Evolutionary conservation across 2,113 vertebrate genomes (phyloP).

Genomic region (Tachycineta bicolor): DNA sequence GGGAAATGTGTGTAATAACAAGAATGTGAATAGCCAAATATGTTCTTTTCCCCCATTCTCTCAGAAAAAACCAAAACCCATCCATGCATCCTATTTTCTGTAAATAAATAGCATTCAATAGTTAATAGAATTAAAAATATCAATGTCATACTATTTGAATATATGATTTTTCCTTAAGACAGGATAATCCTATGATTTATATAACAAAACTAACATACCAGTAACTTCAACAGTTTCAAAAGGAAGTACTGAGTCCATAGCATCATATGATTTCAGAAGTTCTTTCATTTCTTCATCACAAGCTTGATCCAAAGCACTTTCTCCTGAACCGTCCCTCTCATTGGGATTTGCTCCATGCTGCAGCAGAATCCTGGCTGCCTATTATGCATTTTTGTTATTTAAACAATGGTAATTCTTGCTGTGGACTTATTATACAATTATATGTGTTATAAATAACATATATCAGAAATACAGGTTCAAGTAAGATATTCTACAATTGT

Average conservation of each 20-base stretch:
- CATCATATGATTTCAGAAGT: constrained; percentile 69
- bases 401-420: background rate
- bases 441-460: background rate
- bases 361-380: constrained; percentile 81
- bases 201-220: constrained; percentile 42
- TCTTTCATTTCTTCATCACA: constrained; percentile 70
- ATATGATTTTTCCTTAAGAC: background rate
- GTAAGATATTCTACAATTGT: background rate
- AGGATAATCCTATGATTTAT: background rate
- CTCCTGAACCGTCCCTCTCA: constrained; percentile 64
- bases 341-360: constrained; percentile 78
- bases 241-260: background rate
- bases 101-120: background rate
- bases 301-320: constrained; percentile 75
- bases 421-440: background rate
- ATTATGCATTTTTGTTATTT: constrained; percentile 2
- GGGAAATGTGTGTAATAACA: background rate
- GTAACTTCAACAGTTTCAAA: background rate
- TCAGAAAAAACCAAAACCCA: background rate
- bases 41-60: background rate
- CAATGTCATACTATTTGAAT: background rate
- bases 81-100: background rate
- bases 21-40: background rate
- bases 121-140: background rate
- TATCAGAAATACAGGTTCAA: background rate